A percentile compares a stretch with the other conserved stretches of the same genome.
Conservation (phyloP, 2,888 invertebrate genomes). For the Balanococcus diminutus region DNA sequence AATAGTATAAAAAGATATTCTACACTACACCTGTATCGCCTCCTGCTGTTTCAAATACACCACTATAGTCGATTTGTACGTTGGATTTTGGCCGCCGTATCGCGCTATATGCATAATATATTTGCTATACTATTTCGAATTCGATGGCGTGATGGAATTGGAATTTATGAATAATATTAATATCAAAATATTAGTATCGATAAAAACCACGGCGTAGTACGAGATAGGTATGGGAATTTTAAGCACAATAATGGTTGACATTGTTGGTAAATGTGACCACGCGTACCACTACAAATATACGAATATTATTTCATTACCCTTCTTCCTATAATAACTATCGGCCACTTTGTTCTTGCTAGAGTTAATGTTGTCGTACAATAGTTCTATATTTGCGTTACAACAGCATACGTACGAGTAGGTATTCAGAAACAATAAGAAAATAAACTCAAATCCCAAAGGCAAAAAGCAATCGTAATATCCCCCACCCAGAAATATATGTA, state of each 20-base stretch:
- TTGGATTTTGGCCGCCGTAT: background rate
- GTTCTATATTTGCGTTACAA: background rate
- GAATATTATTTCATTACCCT: background rate
- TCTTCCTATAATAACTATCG: background rate
- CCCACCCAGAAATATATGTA: background rate
- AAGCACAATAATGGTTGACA: background rate
- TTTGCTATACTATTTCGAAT: background rate
- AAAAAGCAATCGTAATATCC: background rate
- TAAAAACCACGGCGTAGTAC: background rate
- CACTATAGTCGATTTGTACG: background rate
- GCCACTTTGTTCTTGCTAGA: background rate
- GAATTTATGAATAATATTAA: conserved; percentile 7
- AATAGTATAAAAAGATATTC: conserved; percentile 23
- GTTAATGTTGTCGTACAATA: background rate
- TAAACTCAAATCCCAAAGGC: background rate
- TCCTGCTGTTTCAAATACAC: background rate
- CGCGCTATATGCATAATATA: background rate
- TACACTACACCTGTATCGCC: background rate
- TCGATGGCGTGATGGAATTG: background rate
- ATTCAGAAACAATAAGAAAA: background rate
- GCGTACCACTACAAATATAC: background rate
- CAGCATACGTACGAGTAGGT: background rate
- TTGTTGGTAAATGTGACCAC: background rate
- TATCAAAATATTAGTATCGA: background rate
- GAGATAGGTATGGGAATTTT: background rate